These are phyloP conservation scores for Brachionus plicatilis DNA, from an alignment of 1,140 invertebrate genomes.

Conservation along the genomic window DNA sequence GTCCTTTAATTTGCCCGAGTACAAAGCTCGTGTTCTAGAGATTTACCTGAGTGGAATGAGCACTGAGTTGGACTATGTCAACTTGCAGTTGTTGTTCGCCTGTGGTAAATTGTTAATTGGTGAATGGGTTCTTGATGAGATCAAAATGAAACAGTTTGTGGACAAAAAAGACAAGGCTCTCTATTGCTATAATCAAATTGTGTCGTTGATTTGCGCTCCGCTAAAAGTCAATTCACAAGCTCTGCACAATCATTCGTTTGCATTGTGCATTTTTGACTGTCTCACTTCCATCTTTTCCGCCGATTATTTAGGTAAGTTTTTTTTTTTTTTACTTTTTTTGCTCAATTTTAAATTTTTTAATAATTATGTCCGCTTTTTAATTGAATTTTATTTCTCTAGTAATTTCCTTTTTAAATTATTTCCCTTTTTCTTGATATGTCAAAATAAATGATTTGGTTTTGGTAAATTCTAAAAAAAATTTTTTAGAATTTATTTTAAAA, in stretches of 20 bases:
- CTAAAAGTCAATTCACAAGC: neutral
- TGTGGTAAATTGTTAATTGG: slow-evolving; percentile 33
- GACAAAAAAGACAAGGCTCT: slow-evolving; percentile 37
- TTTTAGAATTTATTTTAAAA: too few species aligned
- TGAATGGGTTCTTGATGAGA: slow-evolving; percentile 19
- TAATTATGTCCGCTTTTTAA: too few species aligned
- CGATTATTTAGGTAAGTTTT: neutral
- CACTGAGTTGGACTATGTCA: neutral
- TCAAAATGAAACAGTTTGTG: neutral
- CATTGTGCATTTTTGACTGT: slow-evolving; percentile 22
- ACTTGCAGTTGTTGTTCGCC: neutral
- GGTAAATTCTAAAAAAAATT: too few species aligned
- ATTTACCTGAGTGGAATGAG: neutral
- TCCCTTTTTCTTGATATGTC: too few species aligned
- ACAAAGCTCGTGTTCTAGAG: neutral
- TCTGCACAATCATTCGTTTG: slow-evolving; percentile 39
- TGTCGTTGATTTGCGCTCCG: slow-evolving; percentile 34
- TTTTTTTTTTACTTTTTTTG: too few species aligned
- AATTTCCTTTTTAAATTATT: too few species aligned
- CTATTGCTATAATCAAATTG: slow-evolving; percentile 37
- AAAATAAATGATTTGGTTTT: too few species aligned
- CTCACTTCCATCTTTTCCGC: neutral
- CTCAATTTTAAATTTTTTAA: too few species aligned
- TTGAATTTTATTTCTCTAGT: too few species aligned
- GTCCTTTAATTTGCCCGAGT: slow-evolving; percentile 62